Conservation (phyloP, 2,888 invertebrate species). For the Helobdella robusta region DNA sequence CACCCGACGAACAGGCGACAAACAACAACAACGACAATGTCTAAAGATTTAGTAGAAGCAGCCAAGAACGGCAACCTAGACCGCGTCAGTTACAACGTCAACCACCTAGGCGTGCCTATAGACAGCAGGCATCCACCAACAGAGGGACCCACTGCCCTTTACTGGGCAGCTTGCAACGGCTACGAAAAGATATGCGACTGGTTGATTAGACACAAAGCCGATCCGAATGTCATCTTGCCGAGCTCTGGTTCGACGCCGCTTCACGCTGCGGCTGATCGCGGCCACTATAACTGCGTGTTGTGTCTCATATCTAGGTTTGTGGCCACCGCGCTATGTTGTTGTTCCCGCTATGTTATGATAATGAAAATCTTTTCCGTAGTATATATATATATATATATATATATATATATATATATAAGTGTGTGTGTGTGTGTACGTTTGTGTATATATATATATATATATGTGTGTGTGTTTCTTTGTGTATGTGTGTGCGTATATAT, state of each 20-base stretch:
- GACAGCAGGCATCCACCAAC: slow-evolving; percentile 13
- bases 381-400: slow-evolving; percentile 5
- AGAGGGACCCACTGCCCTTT: slow-evolving; percentile 27
- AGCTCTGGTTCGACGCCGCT: slow-evolving; percentile 28
- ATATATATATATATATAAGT: slow-evolving; percentile 6
- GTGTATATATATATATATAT: background rate
- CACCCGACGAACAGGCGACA: too few species aligned
- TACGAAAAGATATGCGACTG: slow-evolving; percentile 22
- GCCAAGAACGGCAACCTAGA: slow-evolving; percentile 23
- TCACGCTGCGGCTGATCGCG: slow-evolving; percentile 30
- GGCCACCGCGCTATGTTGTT: too few species aligned
- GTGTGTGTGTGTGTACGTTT: background rate
- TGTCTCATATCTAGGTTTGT: slow-evolving; percentile 26
- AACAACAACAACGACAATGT: too few species aligned
- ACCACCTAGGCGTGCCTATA: background rate
- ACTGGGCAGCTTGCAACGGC: slow-evolving; percentile 31
- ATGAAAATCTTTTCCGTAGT: too few species aligned
- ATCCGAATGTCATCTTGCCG: slow-evolving; percentile 15
- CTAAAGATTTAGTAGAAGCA: slow-evolving; percentile 13
- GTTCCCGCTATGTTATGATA: too few species aligned
- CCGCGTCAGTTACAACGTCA: slow-evolving; percentile 5
- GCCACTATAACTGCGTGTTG: slow-evolving; percentile 26
- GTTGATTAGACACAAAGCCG: slow-evolving; percentile 27
- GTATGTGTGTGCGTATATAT: slow-evolving; percentile 8
- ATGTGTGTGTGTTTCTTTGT: background rate